A percentile compares a stretch with the other conserved stretches of the same genome.
These are phyloP conservation scores for Xiphias gladius DNA, from an alignment of 2,113 vertebrate species.

Conservation along the genomic window DNA sequence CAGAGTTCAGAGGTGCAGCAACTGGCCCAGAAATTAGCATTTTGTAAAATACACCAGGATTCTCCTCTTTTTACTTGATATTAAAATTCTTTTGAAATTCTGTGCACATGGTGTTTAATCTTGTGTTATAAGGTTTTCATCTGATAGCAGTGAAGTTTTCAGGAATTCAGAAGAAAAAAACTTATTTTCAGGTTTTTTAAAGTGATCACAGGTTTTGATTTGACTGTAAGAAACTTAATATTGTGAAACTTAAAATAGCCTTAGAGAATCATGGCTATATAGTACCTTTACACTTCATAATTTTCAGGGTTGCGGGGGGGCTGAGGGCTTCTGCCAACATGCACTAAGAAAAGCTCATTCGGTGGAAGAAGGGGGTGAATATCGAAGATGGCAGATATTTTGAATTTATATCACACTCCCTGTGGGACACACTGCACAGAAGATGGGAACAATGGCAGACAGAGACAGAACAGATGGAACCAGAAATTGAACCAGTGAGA, in stretches of 20 bases:
- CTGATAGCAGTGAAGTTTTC: not conserved
- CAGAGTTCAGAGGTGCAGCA: slow-evolving; percentile 7
- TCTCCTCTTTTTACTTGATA: not conserved
- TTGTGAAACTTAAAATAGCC: not conserved
- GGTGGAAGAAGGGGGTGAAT: slow-evolving; percentile 17
- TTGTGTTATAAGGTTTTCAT: not conserved
- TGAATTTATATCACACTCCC: slow-evolving; percentile 21
- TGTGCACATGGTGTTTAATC: not conserved
- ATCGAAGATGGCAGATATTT: not conserved
- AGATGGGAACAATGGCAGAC: not conserved
- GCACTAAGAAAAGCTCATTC: not conserved
- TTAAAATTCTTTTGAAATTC: not conserved
- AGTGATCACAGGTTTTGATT: slow-evolving; percentile 9
- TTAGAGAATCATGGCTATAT: not conserved
- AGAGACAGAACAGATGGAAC: not conserved
- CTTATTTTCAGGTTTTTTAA: not conserved
- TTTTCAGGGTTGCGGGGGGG: slow-evolving; percentile 11
- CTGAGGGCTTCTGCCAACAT: not conserved
- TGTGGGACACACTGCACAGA: not conserved
- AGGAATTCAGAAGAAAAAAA: slow-evolving; percentile 8
- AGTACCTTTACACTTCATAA: not conserved
- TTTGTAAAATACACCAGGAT: slow-evolving; percentile 19
- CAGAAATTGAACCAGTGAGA: slow-evolving; percentile 16
- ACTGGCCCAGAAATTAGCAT: not conserved
- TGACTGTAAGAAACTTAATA: slow-evolving; percentile 16